A percentile compares a stretch with the other conserved stretches of the same genome.
Conservation (phyloP, 2,113 vertebrate species). For the Equus przewalskii region DNA sequence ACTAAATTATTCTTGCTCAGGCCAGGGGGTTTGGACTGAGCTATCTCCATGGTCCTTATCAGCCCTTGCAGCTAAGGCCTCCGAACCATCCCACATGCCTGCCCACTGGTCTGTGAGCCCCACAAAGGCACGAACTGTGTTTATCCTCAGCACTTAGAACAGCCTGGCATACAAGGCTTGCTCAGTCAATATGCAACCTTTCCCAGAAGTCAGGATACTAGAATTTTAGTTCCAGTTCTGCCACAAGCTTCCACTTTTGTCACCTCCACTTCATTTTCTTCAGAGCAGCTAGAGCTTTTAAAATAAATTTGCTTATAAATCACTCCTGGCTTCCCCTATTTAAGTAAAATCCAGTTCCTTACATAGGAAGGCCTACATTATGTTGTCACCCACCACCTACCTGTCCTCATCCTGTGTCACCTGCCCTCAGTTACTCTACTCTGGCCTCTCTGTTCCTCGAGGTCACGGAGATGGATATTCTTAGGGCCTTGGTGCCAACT, state of each 20-base stretch:
- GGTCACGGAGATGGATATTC: neutral
- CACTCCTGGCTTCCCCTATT: neutral
- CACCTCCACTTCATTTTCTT: neutral
- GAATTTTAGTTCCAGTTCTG: constrained; percentile 38
- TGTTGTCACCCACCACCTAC: neutral
- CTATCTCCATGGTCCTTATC: neutral
- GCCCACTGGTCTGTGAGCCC: neutral
- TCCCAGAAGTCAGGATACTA: neutral
- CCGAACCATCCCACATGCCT: neutral
- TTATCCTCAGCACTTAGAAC: neutral
- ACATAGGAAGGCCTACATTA: neutral
- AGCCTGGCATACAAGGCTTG: neutral
- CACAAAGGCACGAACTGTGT: neutral
- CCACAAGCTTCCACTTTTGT: neutral
- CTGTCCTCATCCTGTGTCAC: neutral
- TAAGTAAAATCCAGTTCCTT: neutral
- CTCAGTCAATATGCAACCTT: neutral
- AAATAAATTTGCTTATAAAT: constrained; percentile 7
- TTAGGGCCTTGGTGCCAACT: neutral
- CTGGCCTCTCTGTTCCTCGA: neutral
- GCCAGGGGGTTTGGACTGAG: neutral
- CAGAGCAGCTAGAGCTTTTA: neutral
- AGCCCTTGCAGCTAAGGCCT: neutral
- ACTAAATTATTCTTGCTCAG: neutral
- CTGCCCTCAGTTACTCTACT: neutral